phyloP scores from a whole-genome alignment of 2,797 vertebrate species.

The Ptychobarbus kaznakovi region DNA sequence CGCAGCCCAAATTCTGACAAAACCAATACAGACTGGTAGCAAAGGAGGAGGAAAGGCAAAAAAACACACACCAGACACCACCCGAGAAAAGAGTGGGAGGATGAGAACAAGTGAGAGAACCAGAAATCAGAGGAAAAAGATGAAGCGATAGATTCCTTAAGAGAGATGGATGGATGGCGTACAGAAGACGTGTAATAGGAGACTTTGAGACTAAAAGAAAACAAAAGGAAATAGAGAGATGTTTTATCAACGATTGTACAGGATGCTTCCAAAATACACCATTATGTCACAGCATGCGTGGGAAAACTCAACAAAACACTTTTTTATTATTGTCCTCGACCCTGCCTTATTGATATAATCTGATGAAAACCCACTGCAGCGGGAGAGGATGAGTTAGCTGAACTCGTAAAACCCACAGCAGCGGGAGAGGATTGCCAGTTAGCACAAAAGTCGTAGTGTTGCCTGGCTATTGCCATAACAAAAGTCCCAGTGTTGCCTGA shows the following conservation, averaged over 20 bases:
- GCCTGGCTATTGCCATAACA: constrained; percentile 33
- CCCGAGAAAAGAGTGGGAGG: constrained; percentile 22
- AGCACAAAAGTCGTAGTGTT: too few relatives aligned
- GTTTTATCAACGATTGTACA: constrained; percentile 77
- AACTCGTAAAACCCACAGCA: too few relatives aligned
- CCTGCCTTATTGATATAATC: constrained; percentile 24
- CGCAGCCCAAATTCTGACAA: constrained; percentile 37
- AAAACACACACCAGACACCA: neutral
- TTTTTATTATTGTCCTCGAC: constrained; percentile 60
- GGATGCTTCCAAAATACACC: constrained; percentile 77
- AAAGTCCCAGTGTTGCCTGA: constrained; percentile 18
- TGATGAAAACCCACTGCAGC: neutral
- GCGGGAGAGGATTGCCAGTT: too few relatives aligned
- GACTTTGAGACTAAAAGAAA: constrained; percentile 74
- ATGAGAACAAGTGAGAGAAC: constrained; percentile 13
- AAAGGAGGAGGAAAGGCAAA: constrained; percentile 3
- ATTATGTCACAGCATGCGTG: constrained; percentile 78
- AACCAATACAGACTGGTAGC: constrained; percentile 37
- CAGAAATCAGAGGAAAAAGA: constrained; percentile 22
- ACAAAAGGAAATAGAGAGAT: constrained; percentile 75
- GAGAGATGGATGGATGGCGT: constrained; percentile 51
- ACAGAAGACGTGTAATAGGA: constrained; percentile 62
- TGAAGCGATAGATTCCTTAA: constrained; percentile 14
- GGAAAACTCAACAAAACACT: constrained; percentile 70
- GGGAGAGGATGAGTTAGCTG: constrained; percentile 17